Percentiles rank a stretch among this genome's conserved stretches.
Evolutionary conservation across 1,140 invertebrate species (phyloP).

Genomic region (Drosophila mojavensis): DNA sequence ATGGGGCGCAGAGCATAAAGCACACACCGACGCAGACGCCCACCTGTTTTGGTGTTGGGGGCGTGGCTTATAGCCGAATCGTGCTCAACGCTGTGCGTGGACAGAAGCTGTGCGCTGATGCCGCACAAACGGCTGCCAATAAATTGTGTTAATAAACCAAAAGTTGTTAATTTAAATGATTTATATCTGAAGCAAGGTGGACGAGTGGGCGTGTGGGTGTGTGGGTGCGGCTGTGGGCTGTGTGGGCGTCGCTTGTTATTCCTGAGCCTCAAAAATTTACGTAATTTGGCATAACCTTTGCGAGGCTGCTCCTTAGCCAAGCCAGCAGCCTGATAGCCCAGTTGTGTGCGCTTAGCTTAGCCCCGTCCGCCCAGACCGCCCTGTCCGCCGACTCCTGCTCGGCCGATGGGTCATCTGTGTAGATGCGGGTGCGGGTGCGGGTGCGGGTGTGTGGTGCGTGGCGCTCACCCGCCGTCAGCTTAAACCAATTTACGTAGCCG

Average conservation of each 20-base stretch:
- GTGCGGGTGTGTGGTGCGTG: conserved; percentile 5
- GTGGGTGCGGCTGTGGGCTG: conserved; percentile 10
- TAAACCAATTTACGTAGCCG: conserved; percentile 80
- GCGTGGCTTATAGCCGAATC: conserved; percentile 39
- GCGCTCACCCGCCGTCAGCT: conserved; percentile 63
- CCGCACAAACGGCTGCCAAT: conserved; percentile 80
- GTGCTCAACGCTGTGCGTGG: conserved; percentile 55
- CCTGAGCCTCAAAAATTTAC: conserved; percentile 79
- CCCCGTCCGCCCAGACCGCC: no score
- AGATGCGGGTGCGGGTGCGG: neutral
- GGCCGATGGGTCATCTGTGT: conserved; percentile 67
- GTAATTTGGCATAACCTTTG: conserved; percentile 77
- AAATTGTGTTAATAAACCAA: conserved; percentile 84
- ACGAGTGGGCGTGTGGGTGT: neutral
- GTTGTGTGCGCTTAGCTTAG: conserved; percentile 44
- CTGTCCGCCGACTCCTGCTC: conserved; percentile 22
- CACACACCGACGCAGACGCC: conserved; percentile 10
- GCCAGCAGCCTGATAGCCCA: neutral
- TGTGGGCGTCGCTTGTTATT: conserved; percentile 54
- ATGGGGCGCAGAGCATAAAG: conserved; percentile 19
- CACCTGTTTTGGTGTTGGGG: neutral
- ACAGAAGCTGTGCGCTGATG: conserved; percentile 60
- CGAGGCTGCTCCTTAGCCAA: conserved; percentile 17
- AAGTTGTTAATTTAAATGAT: conserved; percentile 84
- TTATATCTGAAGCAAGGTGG: conserved; percentile 64